Evolutionary conservation across 37 sponge, comb jelly and placozoan genomes (phyloP), one percentile per base, ranked within the genome.

Genomic region (Cliona cf. orientalis): DNA sequence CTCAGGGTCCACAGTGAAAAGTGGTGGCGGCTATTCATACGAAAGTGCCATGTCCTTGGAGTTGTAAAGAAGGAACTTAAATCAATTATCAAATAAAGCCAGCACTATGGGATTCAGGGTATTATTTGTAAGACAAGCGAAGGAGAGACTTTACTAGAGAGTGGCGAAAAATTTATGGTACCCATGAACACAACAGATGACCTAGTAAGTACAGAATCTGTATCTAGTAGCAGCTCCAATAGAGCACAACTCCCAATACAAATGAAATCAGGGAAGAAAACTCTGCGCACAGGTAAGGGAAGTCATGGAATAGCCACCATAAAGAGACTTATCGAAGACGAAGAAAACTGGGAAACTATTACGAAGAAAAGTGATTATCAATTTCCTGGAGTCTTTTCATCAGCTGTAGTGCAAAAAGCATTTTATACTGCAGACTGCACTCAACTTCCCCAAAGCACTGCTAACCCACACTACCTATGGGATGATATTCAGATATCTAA

Each of bases 331-430:
- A 32, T 78, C 32, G 46, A 37, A 22, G 66, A 64, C 37, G 21
- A 43, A 66, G 67, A 78, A 65, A 78, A 78, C n/a, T 78, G 79
- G 67, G 28, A 64, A 66, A 46, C 68, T 22, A 40, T 65, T 26
- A 34, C 46, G 22, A 41, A 45, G 26, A 65, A 65, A 43, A 42
- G 36, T 43, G 79, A 78, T 21, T 78, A 65, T 41, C 79, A 78
- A 3, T 78, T 65, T 78, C 79, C 49, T 78, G 79, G 79, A 31
- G 21, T 33, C 21, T 73, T 46, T 23, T 37, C 69, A 11, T 23
- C 38, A 9, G 12, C 41, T 55, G 22, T 32, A 2, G 22, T n/a
- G 26, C 55, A 73, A 28, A 40, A 17, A 22, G 44, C 25, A 22
- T 70, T 28, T 29, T 70, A 42, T 29, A 11, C 42, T 3, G 1